Percentiles rank a stretch among this genome's conserved stretches.
Conservation (phyloP, 2,888 invertebrate genomes). For the Silvanus unidentatus region DNA sequence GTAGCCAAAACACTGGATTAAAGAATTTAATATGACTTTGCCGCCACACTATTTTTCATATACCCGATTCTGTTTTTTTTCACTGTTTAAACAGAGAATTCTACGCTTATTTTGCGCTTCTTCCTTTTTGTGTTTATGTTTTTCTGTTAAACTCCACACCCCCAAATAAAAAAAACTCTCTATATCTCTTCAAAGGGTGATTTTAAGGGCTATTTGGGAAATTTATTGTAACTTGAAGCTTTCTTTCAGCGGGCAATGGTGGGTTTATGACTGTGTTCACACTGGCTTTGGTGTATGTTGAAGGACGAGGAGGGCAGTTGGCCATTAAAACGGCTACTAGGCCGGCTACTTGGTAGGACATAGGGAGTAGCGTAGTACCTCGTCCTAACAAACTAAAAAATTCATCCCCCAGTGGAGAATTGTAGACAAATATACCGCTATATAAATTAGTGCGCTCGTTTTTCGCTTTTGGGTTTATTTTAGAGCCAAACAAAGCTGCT, state of each 20-base stretch:
- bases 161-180: too few relatives aligned
- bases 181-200: too few relatives aligned
- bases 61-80: too few relatives aligned
- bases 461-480: constrained; percentile 28
- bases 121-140: too few relatives aligned
- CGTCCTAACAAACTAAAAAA: background rate
- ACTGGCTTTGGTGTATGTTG: constrained; percentile 45
- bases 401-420: background rate
- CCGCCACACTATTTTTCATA: too few relatives aligned
- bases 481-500: constrained; percentile 27
- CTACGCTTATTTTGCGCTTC: too few relatives aligned
- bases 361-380: constrained; percentile 13
- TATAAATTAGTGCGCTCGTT: constrained; percentile 5
- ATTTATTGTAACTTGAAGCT: too few relatives aligned
- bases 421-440: constrained; percentile 13
- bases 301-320: constrained; percentile 39
- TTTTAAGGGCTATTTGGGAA: too few relatives aligned
- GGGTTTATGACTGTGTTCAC: constrained; percentile 45
- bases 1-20: too few relatives aligned
- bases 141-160: too few relatives aligned
- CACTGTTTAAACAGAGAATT: too few relatives aligned
- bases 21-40: too few relatives aligned
- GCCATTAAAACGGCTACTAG: constrained; percentile 13
- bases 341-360: constrained; percentile 35
- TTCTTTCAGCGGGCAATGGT: constrained; percentile 42